Conservation (phyloP, 2,797 vertebrate species). For the Avahi laniger region DNA sequence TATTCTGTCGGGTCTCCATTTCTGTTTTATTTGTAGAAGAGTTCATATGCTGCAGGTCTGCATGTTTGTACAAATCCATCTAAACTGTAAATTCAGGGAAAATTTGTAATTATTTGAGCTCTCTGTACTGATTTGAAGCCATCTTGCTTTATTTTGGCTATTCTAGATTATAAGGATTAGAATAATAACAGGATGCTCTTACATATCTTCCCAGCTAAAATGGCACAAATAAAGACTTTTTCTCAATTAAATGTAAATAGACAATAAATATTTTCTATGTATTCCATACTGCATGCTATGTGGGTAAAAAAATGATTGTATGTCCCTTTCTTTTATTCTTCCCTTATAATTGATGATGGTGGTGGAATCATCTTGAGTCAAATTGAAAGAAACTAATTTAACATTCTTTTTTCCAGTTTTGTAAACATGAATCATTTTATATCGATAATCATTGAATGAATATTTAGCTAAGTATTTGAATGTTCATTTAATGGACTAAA, state of each 20-base stretch:
- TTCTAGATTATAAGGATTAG: background rate
- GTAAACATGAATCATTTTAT: conserved; percentile 24
- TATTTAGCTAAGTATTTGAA: background rate
- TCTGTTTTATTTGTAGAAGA: conserved; percentile 63
- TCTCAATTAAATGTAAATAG: conserved; percentile 8
- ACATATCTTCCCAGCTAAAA: background rate
- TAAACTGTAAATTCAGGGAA: conserved; percentile 27
- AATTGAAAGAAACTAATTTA: conserved; percentile 27
- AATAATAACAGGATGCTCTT: conserved; percentile 16
- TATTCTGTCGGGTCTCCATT: conserved; percentile 26
- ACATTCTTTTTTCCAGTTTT: background rate
- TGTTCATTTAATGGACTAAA: background rate
- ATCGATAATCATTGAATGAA: background rate
- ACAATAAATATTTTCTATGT: background rate
- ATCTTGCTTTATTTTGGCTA: conserved; percentile 25
- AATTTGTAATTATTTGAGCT: conserved; percentile 36
- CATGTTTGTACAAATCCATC: background rate
- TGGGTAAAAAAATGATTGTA: background rate
- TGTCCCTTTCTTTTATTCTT: background rate
- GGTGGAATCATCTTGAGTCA: background rate
- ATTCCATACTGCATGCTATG: background rate
- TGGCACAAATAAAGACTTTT: background rate
- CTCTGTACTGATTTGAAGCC: background rate
- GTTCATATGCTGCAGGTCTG: background rate
- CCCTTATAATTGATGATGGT: background rate